Base-by-base conservation (phyloP, 2,113 vertebrate genomes). In the Indicator indicator region DNA sequence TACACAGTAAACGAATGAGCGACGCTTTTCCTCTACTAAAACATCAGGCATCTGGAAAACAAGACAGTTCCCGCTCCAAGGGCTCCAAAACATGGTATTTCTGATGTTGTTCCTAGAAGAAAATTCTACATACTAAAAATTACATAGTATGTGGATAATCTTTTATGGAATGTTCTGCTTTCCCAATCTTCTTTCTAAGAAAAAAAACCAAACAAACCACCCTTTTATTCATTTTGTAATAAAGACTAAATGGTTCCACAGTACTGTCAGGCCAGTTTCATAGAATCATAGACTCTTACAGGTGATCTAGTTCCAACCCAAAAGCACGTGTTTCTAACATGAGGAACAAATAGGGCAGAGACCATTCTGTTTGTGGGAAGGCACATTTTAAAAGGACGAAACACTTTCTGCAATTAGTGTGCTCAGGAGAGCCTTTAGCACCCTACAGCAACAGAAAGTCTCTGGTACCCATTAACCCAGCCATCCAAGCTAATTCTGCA, bases 381-480 rank as follows among this genome's bases (percentile, higher is more conserved):
- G 67, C 44, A 83, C 67, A 79, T 26, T 89, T 82, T 18, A 27
- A 50, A 85, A 73, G 58, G 7, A 14, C 67, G 55, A 71, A 73
- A 76, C 13, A 30, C 18, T 9, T 84, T 33, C 38, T 0, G 0
- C 27, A 30, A 42, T 33, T 10, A 76, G 26, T 6, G 8, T 17
- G 28, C 58, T 58, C 9, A 60, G 68, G 80, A 74, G 9, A 86
- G 8, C 11, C 20, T 56, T 32, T 8, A 72, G 28, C 9, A 72
- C 54, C 82, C 32, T 32, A 28, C 17, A 84, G 38, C 62, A 38
- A 68, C 1, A 75, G 44, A 9, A 18, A 6, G 14, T 50, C 65
- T 78, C 73, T 62, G 18, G n/a, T 44, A 83, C 4, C 19, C 23
- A 91, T n/a, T 32, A 69, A 58, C 7, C 40, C 44, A 87, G 36